Base-by-base conservation (phyloP, 1,140 invertebrate genomes). In the Aphelenchoides fujianensis region DNA sequence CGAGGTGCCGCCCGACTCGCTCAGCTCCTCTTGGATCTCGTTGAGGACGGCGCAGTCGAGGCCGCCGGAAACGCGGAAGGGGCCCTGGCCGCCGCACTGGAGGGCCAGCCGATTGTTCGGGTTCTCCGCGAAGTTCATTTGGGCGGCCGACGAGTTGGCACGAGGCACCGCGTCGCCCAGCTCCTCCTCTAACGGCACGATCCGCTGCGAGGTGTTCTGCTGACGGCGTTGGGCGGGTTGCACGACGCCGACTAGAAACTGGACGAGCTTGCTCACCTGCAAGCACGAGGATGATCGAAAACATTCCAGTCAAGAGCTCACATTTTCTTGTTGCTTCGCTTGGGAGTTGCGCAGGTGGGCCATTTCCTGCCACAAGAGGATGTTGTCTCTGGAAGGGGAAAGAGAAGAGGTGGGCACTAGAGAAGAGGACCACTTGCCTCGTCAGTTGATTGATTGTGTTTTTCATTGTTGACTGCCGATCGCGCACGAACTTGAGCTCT, bases 351-450 rank as follows among this genome's bases (percentile, higher is more conserved):
- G 9, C 23, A 66, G 31, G 1, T 12, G 16, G 12, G 63, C 63
- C 63, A 66, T 66, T 37, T 66, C 36, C 36, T 66, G 63, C 63
- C 63, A 66, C 36, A 66, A 37, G 12, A 66, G 32, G 53, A 66
- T 66, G 34, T 66, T 66, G 63, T 66, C 63, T n/a, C 63, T 30
- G 36, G n/a, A 61, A 61, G 19, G 36, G 31, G n/a, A 30, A n/a
- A n/a, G 31, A 31, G n/a, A 61, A 61, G 19, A 61, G 31, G n/a
- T 61, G n/a, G n/a, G 31, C n/a, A n/a, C 59, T 61, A 19, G 59
- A 30, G 31, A 9, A 59, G 23, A 9, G 57, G 7, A 9, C 7
- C 9, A n/a, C 1, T 61, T 61, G 36, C 59, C 59, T n/a, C 19
- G 63, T 66, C 16, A 66, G 31, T 3, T 66, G 63, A 34, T n/a